Evolutionary conservation across 1,140 invertebrate genomes (phyloP).

Genomic region (Pogonomyrmex barbatus): DNA sequence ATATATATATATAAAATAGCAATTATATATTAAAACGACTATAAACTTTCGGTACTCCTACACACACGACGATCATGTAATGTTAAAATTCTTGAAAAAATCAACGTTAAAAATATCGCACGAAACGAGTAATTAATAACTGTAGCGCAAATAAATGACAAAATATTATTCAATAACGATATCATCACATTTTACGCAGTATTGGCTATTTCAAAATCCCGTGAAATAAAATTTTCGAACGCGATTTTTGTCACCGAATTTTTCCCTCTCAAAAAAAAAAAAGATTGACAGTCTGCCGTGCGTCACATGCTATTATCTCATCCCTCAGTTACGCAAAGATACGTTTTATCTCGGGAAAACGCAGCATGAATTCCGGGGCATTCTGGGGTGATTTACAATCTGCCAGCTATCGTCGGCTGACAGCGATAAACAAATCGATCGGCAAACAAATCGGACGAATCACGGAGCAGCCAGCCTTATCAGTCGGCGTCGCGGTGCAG

Average conservation of each 20-base stretch:
- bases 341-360: slow-evolving; percentile 53
- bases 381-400: slow-evolving; percentile 51
- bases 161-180: slow-evolving; percentile 2
- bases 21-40: neutral
- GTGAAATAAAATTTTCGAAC: neutral
- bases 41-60: neutral
- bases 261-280: slow-evolving; percentile 1
- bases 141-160: neutral
- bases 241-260: neutral
- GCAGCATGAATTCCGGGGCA: slow-evolving; percentile 34
- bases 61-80: neutral
- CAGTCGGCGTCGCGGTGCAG: neutral
- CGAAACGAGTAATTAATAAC: neutral
- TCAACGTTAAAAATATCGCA: neutral
- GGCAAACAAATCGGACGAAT: slow-evolving; percentile 32
- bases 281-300: slow-evolving; percentile 14
- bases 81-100: neutral
- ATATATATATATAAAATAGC: neutral
- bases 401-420: neutral
- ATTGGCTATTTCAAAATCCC: neutral
- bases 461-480: slow-evolving; percentile 17
- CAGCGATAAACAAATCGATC: slow-evolving; percentile 53
- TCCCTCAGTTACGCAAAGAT: slow-evolving; percentile 24
- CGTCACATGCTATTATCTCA: slow-evolving; percentile 48
- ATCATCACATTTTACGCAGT: neutral